These are phyloP conservation scores for Euura lappo DNA, from an alignment of 1,140 invertebrate genomes.

Conservation along the genomic window DNA sequence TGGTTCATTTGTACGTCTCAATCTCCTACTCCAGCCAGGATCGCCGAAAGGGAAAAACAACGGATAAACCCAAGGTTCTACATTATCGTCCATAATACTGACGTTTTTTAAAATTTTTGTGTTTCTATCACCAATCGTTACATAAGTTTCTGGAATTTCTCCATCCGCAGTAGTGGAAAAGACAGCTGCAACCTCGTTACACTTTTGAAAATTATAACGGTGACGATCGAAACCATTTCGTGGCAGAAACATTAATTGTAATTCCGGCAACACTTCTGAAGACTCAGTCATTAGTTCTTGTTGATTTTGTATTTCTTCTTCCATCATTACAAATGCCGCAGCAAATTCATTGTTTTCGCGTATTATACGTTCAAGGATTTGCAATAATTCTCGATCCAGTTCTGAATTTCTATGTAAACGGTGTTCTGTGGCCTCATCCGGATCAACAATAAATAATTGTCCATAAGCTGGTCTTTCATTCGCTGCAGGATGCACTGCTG, in stretches of 20 bases:
- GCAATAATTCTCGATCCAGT: constrained; percentile 7
- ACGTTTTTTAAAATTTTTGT: constrained; percentile 19
- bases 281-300: background rate
- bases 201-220: constrained; percentile 28
- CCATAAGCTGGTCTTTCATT: constrained; percentile 20
- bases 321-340: constrained; percentile 19
- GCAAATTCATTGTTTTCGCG: constrained; percentile 16
- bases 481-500: constrained; percentile 12
- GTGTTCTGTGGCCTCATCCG: constrained; percentile 16
- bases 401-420: background rate
- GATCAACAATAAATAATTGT: constrained; percentile 19
- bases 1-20: constrained; percentile 4
- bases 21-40: constrained; percentile 16
- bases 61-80: constrained; percentile 23
- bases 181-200: constrained; percentile 31
- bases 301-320: background rate
- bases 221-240: constrained; percentile 24
- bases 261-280: background rate
- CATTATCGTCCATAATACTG: constrained; percentile 16
- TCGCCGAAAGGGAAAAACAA: constrained; percentile 20
- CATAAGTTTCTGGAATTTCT: constrained; percentile 30
- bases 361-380: constrained; percentile 15
- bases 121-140: constrained; percentile 22
- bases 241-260: constrained; percentile 20
- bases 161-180: constrained; percentile 28